A percentile compares a stretch with the other conserved stretches of the same genome.
Evolutionary conservation across 2,888 invertebrate species (phyloP).

Genomic region (Drosophila ezoana): DNA sequence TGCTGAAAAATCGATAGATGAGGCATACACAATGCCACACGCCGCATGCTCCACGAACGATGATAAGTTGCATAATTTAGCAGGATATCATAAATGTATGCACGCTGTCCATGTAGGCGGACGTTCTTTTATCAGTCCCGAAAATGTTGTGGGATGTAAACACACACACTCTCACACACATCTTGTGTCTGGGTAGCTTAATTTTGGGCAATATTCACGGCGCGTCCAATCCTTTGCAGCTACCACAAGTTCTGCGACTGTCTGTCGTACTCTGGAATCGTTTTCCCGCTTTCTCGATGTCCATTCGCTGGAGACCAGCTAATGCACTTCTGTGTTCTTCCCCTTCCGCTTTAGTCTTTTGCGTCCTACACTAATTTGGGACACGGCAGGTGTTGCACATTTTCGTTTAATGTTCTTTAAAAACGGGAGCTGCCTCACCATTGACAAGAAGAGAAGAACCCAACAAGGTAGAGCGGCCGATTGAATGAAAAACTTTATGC

Average conservation of each 20-base stretch:
- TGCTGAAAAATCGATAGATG: conserved; percentile 61
- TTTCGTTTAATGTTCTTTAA: background rate
- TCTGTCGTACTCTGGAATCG: background rate
- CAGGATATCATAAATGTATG: conserved; percentile 73
- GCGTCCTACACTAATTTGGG: conserved; percentile 14
- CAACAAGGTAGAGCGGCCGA: too few species aligned
- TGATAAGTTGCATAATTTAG: conserved; percentile 79
- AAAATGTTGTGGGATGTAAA: conserved; percentile 17
- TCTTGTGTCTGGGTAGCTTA: conserved; percentile 16
- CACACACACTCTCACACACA: background rate
- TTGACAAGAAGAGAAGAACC: background rate
- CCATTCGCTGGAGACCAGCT: conserved; percentile 6
- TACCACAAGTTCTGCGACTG: background rate
- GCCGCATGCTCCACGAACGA: conserved; percentile 29
- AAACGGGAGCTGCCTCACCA: conserved; percentile 22
- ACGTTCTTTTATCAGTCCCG: conserved; percentile 45
- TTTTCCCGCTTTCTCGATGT: background rate
- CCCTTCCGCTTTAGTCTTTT: background rate
- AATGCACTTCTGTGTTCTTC: conserved; percentile 1
- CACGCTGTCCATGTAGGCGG: conserved; percentile 27
- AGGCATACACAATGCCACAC: conserved; percentile 31
- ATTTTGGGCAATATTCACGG: conserved; percentile 5
- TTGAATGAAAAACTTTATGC: too few species aligned
- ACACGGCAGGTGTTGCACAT: conserved; percentile 45
- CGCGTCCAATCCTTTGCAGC: conserved; percentile 3